Percentiles rank a stretch among this genome's conserved stretches.
Conservation (phyloP, 1,140 invertebrate genomes). For the Drosophila pruinosa region DNA sequence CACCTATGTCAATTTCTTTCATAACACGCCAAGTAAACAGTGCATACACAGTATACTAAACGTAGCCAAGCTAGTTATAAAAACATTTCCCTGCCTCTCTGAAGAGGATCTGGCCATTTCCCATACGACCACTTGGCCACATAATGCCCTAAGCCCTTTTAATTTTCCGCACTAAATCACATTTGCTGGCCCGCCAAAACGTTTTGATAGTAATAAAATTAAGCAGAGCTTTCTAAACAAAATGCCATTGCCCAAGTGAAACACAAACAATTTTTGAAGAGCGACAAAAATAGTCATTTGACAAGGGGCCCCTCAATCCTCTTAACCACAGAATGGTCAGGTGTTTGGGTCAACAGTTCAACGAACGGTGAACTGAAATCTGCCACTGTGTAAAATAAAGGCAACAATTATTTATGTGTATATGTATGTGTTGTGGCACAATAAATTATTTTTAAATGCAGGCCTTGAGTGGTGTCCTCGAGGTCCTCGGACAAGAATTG, state of each 20-base stretch:
- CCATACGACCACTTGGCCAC: slow-evolving; percentile 12
- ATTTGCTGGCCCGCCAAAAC: background rate
- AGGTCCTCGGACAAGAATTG: slow-evolving; percentile 15
- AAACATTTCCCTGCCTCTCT: background rate
- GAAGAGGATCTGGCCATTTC: slow-evolving; percentile 15
- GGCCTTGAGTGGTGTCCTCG: slow-evolving; percentile 11
- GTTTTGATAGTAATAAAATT: slow-evolving; percentile 29
- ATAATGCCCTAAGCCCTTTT: slow-evolving; percentile 31
- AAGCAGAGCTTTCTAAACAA: slow-evolving; percentile 14
- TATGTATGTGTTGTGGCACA: slow-evolving; percentile 12
- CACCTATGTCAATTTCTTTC: too few species aligned
- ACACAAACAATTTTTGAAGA: slow-evolving; percentile 24
- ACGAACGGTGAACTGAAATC: slow-evolving; percentile 16
- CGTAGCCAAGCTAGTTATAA: slow-evolving; percentile 9
- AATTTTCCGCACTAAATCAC: slow-evolving; percentile 37
- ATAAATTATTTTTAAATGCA: slow-evolving; percentile 41
- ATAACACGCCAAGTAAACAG: too few species aligned
- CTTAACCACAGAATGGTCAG: slow-evolving; percentile 15
- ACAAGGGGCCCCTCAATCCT: background rate
- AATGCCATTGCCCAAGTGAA: background rate
- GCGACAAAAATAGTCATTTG: slow-evolving; percentile 23
- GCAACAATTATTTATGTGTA: background rate
- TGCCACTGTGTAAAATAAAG: slow-evolving; percentile 20
- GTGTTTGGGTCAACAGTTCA: slow-evolving; percentile 55
- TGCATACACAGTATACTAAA: background rate